Conservation (phyloP, 2,113 vertebrate species). For the Erythrocercus mccallii region DNA sequence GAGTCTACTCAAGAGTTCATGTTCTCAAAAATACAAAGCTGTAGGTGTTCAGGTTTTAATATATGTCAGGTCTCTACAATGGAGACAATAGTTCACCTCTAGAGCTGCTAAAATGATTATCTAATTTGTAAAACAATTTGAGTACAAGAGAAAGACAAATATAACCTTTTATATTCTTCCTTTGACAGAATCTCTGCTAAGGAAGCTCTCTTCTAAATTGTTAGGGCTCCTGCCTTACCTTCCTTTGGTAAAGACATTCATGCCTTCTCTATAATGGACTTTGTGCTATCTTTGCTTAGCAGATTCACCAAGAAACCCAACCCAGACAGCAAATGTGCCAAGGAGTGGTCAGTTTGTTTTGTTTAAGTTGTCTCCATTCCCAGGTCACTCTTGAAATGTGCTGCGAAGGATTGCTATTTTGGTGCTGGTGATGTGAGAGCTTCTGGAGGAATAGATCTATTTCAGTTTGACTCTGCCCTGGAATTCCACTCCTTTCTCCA, state of each 20-base stretch:
- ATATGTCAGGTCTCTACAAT: neutral
- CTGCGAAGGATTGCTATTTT: neutral
- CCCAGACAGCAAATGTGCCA: neutral
- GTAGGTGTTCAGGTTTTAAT: neutral
- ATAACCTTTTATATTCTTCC: neutral
- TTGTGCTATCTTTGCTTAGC: neutral
- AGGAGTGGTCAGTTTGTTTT: neutral
- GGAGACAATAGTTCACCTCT: neutral
- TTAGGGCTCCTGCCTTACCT: neutral
- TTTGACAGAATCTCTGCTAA: neutral
- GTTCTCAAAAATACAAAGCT: neutral
- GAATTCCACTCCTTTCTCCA: neutral
- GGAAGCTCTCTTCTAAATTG: neutral
- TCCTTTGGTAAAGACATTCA: neutral
- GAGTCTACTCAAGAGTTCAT: neutral
- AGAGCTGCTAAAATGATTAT: neutral
- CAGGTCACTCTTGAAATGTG: neutral
- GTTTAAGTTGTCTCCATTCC: neutral
- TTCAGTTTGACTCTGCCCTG: neutral
- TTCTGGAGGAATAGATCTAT: neutral
- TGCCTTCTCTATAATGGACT: neutral
- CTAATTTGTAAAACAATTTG: neutral
- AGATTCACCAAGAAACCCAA: neutral
- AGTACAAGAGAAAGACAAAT: neutral
- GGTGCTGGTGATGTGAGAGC: neutral